These are phyloP conservation scores for Notolabrus celidotus DNA, from an alignment of 2,797 vertebrate species.

Conservation along the genomic window DNA sequence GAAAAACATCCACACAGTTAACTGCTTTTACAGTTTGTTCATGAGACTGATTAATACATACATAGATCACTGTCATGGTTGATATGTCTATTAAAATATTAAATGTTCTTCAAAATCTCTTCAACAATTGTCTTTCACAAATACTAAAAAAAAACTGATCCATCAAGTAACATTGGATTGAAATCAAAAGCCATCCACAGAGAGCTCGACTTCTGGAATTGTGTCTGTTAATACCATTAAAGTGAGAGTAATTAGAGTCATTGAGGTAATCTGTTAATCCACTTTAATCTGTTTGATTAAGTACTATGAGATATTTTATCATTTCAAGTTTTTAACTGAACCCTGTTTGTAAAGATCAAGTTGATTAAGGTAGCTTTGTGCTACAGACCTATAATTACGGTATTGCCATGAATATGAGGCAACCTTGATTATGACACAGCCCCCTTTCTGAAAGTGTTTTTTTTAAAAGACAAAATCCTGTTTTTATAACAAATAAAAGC, in stretches of 20 bases:
- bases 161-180: background rate
- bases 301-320: background rate
- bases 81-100: background rate
- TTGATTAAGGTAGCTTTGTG: background rate
- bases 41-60: background rate
- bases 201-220: background rate
- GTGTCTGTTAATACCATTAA: background rate
- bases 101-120: background rate
- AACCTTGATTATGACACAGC: no score
- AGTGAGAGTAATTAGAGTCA: conserved; percentile 27
- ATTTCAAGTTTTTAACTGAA: background rate
- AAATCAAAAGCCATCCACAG: background rate
- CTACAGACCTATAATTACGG: no score
- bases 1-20: background rate
- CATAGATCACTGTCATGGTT: background rate
- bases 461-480: no score
- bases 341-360: background rate
- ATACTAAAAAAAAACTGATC: background rate
- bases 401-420: no score
- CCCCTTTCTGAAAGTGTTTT: no score
- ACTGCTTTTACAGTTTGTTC: background rate
- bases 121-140: background rate
- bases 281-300: conserved; percentile 10
- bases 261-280: conserved; percentile 21
- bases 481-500: no score